These are phyloP conservation scores for Macquaria ambigua DNA, from an alignment of 2,113 vertebrate species.

Conservation along the genomic window DNA sequence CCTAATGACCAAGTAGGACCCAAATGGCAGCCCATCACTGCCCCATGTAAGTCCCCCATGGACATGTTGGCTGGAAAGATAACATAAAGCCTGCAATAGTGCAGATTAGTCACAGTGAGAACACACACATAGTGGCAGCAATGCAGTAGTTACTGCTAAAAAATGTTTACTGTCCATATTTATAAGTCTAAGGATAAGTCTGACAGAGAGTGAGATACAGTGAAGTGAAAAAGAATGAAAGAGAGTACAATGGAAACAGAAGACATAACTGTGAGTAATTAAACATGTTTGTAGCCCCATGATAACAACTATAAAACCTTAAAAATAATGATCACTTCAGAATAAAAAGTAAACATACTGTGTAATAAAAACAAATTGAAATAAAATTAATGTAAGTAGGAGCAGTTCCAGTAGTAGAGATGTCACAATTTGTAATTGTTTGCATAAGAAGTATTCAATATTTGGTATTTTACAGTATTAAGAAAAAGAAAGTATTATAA, in stretches of 20 bases:
- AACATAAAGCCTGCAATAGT: not conserved
- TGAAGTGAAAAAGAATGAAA: no score
- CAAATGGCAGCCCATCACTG: constrained; percentile 3
- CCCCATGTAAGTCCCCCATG: not conserved
- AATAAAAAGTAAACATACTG: not conserved
- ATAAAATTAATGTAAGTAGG: not conserved
- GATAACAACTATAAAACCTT: not conserved
- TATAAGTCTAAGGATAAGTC: not conserved
- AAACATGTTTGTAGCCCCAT: not conserved
- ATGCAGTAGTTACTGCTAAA: not conserved
- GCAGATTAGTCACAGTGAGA: not conserved
- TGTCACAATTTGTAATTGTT: not conserved
- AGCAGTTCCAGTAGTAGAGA: no score
- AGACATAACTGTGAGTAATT: not conserved
- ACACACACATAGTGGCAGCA: not conserved
- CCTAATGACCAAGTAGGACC: not conserved
- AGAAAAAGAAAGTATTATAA: no score
- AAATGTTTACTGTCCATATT: not conserved
- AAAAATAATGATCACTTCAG: not conserved
- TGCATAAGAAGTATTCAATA: not conserved
- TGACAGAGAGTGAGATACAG: no score
- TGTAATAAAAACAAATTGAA: not conserved
- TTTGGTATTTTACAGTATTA: no score
- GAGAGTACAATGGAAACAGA: not conserved
- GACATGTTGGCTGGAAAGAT: not conserved